Evolutionary conservation across 1,140 invertebrate genomes (phyloP).

Genomic region (Agrilus planipennis): DNA sequence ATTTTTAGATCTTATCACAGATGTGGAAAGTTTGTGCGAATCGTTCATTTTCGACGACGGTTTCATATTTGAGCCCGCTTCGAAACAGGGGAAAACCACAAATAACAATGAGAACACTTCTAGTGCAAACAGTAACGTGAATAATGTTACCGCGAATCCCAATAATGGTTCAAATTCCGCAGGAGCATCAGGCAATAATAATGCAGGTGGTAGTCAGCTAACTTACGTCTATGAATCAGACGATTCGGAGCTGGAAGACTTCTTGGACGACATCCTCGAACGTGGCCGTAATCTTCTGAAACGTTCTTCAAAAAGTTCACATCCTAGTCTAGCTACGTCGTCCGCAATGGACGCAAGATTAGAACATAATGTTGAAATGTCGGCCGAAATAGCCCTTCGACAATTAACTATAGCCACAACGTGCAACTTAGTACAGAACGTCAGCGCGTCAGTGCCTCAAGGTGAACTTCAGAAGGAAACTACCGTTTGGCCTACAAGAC

Average conservation of each 20-base stretch:
- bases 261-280: slow-evolving; percentile 53
- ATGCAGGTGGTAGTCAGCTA: slow-evolving; percentile 36
- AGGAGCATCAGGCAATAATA: slow-evolving; percentile 14
- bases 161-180: slow-evolving; percentile 24
- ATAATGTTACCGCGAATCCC: slow-evolving; percentile 13
- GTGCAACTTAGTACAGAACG: slow-evolving; percentile 43
- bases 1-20: slow-evolving; percentile 15
- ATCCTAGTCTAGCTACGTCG: slow-evolving; percentile 38
- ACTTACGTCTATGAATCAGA: slow-evolving; percentile 58
- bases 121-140: slow-evolving; percentile 4
- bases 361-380: slow-evolving; percentile 60
- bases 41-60: slow-evolving; percentile 12
- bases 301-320: slow-evolving; percentile 11
- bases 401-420: slow-evolving; percentile 48
- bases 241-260: slow-evolving; percentile 59
- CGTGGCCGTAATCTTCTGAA: slow-evolving; percentile 17
- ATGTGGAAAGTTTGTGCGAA: slow-evolving; percentile 17
- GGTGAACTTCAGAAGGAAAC: slow-evolving; percentile 30
- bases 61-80: slow-evolving; percentile 7
- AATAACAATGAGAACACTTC: slow-evolving; percentile 12
- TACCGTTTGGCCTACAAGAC: slow-evolving; percentile 34
- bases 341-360: slow-evolving; percentile 64
- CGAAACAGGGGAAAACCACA: slow-evolving; percentile 10
- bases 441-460: slow-evolving; percentile 38
- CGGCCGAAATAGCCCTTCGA: slow-evolving; percentile 57